Evolutionary conservation across 2,797 vertebrate genomes (phyloP), one percentile per base, ranked within the genome.

Genomic region (Glossophaga mutica): DNA sequence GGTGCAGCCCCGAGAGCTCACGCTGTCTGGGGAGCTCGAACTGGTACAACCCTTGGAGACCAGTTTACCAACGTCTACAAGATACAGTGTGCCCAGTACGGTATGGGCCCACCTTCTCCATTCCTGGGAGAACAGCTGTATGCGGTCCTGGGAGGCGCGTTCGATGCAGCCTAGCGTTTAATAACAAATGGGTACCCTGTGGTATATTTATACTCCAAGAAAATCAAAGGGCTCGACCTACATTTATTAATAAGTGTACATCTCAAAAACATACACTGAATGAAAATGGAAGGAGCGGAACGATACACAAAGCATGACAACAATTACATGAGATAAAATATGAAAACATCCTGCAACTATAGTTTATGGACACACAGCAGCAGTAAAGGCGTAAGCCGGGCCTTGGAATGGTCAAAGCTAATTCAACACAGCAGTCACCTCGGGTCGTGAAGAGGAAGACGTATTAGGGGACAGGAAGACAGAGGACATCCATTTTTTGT

Each of bases 51-150:
- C 6, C 34, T 11, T 21, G 37, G 50, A 91, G 68, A 34, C 21
- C 57, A 39, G 34, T 68, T 57, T 68, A 59, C 42, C 16, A 42
- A 21, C 15, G 44, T 46, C 59, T 70, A 83, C 48, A 70, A 52
- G 55, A n/a, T 7, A 10, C 1, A 65, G 3, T n/a, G 3, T n/a
- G 62, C 14, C 32, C 0, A 7, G 19, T 19, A 34, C 2, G 2
- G 0, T 5, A 11, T 14, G 7, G 32, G 37, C 57, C 34, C 37
- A 21, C 9, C 76, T 50, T 52, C 32, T 48, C 78, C 8, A 9
- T 39, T 65, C 70, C 6, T 2, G 24, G 26, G 88, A 24, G 26
- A 55, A 57, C 12, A 9, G 32, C 24, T n/a, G 9, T 19, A 15
- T 3, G 52, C 14, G 5, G 15, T 7, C 44, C 16, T 26, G 24